Base-by-base conservation (phyloP, 2,888 invertebrate species). In the Metalampra italica region DNA sequence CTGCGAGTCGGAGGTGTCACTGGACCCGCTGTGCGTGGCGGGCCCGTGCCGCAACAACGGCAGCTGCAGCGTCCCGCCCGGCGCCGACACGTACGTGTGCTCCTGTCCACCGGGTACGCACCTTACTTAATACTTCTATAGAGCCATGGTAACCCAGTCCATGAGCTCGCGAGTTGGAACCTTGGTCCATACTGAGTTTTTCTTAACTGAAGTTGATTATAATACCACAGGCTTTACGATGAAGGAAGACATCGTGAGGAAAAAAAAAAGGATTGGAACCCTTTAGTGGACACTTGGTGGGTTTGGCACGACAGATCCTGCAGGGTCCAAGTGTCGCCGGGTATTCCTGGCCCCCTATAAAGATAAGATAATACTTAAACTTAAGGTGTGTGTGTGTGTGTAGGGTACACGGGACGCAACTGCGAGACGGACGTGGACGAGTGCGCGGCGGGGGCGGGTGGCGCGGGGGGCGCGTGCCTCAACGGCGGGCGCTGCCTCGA, bases 31-130 rank as follows among this genome's bases (percentile, higher is more conserved):
- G 53, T 97, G 97, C 82, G 92, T 92, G 66, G 91, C 92, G 53
- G 92, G 92, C 65, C 96, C 96, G 1, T 98, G 98, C 71, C 83
- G 90, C 55, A 94, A 97, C 82, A 94, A 94, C 71, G 96, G 94
- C 51, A 92, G 92, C 57, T 97, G 97, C 75, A 86, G 91, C 57
- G 93, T 94, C 55, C 86, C 91, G 34, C 82, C 90, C 1, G 91
- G 91, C 40, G 90, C 81, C 46, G 91, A 91, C 52, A 64, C 68
- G 8, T 91, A 91, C 66, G 87, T 90, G 53, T 93, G 93, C 71
- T 82, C 84, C 51, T 93, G 93, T 54, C 78, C 84, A 14, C 90
- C 91, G 46, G 93, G 92, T 90, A 54, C 43, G 1, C 34, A 29
- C 9, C 34, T 3, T 11, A 11, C 41, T n/a, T n/a, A n/a, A 13